A percentile compares a stretch with the other conserved stretches of the same genome.
Evolutionary conservation across 2,113 vertebrate species (phyloP).

Genomic region (Oreochromis aureus): DNA sequence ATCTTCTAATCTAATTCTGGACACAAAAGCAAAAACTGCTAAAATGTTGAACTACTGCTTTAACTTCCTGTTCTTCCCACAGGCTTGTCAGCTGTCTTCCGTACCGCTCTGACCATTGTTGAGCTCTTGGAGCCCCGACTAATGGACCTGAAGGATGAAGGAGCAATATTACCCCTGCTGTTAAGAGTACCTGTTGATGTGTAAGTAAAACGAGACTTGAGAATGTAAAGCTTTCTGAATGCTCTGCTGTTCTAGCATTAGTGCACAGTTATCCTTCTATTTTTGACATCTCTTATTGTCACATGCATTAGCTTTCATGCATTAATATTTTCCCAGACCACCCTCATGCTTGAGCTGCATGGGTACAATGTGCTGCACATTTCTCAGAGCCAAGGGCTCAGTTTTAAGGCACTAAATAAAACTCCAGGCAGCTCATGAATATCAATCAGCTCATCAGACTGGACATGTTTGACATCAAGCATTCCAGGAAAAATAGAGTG

Average conservation of each 20-base stretch:
- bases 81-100: conserved; percentile 68
- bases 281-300: neutral
- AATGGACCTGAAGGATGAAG: conserved; percentile 66
- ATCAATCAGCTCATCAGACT: conserved; percentile 26
- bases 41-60: neutral
- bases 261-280: neutral
- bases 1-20: neutral
- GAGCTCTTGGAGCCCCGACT: conserved; percentile 66
- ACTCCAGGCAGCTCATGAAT: conserved; percentile 44
- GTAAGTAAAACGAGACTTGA: conserved; percentile 37
- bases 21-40: neutral
- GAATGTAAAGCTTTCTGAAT: neutral
- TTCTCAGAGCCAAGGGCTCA: conserved; percentile 3
- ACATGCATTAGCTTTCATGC: neutral
- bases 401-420: neutral
- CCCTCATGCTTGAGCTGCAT: neutral
- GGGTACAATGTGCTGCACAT: neutral
- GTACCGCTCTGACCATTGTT: conserved; percentile 59
- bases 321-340: neutral
- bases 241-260: neutral
- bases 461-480: conserved; percentile 31
- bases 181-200: conserved; percentile 71
- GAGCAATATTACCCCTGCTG: conserved; percentile 56
- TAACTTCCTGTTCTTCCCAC: neutral
- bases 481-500: conserved; percentile 5